Evolutionary conservation across 2,797 vertebrate genomes (phyloP).

Genomic region (Podarcis siculus): DNA sequence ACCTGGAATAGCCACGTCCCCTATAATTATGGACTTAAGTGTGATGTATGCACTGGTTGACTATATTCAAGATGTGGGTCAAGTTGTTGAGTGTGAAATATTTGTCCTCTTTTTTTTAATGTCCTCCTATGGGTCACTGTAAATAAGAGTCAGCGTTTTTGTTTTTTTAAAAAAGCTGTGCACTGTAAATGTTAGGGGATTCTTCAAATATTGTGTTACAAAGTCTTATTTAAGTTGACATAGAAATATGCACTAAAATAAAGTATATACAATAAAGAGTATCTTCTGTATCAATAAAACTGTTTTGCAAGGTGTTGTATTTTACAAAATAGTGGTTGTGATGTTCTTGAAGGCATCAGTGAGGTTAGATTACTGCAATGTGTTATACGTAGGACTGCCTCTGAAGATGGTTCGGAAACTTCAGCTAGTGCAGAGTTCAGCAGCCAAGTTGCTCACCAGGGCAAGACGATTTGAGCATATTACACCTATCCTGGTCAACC

Average conservation of each 20-base stretch:
- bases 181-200: constrained; percentile 63
- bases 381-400: no score
- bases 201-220: constrained; percentile 77
- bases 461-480: no score
- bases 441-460: no score
- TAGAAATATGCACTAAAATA: constrained; percentile 82
- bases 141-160: constrained; percentile 74
- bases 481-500: no score
- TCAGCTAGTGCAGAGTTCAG: no score
- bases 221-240: constrained; percentile 84
- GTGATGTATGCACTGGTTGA: constrained; percentile 48
- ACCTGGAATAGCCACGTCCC: constrained; percentile 51
- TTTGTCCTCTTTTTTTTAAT: constrained; percentile 74
- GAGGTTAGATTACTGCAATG: not conserved
- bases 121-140: constrained; percentile 84
- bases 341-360: not conserved
- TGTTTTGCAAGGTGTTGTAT: not conserved
- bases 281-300: constrained; percentile 77
- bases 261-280: constrained; percentile 83
- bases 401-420: no score
- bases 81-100: constrained; percentile 84
- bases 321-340: not conserved
- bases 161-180: constrained; percentile 53
- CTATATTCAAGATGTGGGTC: constrained; percentile 49
- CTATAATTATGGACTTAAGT: constrained; percentile 49